A percentile compares a stretch with the other conserved stretches of the same genome.
phyloP scores from a whole-genome alignment of 37 sponge, comb jelly and placozoan species.

The Halichondria panicea region DNA sequence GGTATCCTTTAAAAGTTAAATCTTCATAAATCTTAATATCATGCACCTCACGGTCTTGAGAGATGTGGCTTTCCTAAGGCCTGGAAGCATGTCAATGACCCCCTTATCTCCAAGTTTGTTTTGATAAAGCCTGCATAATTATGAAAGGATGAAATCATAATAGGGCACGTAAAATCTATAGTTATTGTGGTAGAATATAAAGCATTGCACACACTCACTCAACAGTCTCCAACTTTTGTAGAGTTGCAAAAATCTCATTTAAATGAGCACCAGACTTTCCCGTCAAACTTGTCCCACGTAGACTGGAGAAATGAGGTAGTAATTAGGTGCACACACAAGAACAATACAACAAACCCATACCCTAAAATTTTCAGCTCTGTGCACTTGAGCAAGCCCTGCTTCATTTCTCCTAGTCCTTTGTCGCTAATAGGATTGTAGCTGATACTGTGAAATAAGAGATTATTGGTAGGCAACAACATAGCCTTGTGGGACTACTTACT shows the following conservation, averaged over 20 bases:
- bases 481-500: conserved; percentile 15
- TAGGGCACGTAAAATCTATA: background rate
- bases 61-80: conserved; percentile 4
- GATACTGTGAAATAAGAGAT: background rate
- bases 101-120: conserved; percentile 28
- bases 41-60: conserved; percentile 25
- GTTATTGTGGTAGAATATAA: background rate
- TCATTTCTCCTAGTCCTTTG: conserved; percentile 13
- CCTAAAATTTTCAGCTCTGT: conserved; percentile 22
- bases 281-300: conserved; percentile 9
- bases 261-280: conserved; percentile 18
- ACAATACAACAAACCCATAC: conserved; percentile 4
- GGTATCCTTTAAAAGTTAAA: background rate
- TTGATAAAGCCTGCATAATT: conserved; percentile 16
- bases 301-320: background rate
- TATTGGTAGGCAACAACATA: background rate
- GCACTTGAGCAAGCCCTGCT: conserved; percentile 29
- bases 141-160: background rate
- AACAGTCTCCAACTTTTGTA: conserved; percentile 16
- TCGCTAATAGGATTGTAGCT: conserved; percentile 41
- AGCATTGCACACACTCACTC: conserved; percentile 8
- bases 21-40: background rate
- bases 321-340: background rate
- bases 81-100: conserved; percentile 21
- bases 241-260: conserved; percentile 3